Percentiles rank a stretch among this genome's conserved stretches.
Evolutionary conservation across 2,797 vertebrate species (phyloP).

Genomic region (Lagorchestes hirsutus): DNA sequence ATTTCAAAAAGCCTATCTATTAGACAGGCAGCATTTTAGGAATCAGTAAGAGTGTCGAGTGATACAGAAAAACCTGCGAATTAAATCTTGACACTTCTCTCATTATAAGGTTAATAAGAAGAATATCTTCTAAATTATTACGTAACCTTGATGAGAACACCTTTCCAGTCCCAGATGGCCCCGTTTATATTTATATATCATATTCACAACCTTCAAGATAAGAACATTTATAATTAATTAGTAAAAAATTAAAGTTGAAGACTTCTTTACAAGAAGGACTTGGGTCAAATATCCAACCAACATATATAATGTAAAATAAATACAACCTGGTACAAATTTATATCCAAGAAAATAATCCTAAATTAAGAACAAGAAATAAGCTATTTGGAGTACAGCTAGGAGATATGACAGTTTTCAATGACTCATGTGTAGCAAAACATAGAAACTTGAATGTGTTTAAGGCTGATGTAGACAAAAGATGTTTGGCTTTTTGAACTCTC

Average conservation of each 20-base stretch:
- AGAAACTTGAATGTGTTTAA: conserved; percentile 44
- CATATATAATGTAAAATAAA: conserved; percentile 9
- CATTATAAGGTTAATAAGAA: conserved; percentile 35
- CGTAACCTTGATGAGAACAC: conserved; percentile 56
- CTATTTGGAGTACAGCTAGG: conserved; percentile 60
- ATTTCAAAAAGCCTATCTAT: background rate
- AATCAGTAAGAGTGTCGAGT: background rate
- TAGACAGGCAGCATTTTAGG: background rate
- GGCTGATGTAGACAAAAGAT: conserved; percentile 21
- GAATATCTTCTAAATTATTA: conserved; percentile 63
- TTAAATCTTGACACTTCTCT: conserved; percentile 66
- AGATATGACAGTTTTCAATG: conserved; percentile 56
- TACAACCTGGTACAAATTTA: conserved; percentile 49
- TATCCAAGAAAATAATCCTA: conserved; percentile 46
- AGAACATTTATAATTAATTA: background rate
- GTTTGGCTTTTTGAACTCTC: conserved; percentile 29
- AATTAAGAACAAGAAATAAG: conserved; percentile 55
- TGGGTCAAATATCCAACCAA: conserved; percentile 12
- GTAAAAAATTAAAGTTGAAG: conserved; percentile 55
- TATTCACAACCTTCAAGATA: background rate
- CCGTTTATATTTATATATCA: conserved; percentile 10
- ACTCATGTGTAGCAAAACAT: conserved; percentile 19
- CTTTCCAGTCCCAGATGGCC: conserved; percentile 53
- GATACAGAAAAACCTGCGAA: conserved; percentile 47
- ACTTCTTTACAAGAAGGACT: conserved; percentile 51